Percentiles rank a stretch among this genome's conserved stretches.
Evolutionary conservation across 2,797 vertebrate genomes (phyloP).

Genomic region (Rhynchotus rufescens): DNA sequence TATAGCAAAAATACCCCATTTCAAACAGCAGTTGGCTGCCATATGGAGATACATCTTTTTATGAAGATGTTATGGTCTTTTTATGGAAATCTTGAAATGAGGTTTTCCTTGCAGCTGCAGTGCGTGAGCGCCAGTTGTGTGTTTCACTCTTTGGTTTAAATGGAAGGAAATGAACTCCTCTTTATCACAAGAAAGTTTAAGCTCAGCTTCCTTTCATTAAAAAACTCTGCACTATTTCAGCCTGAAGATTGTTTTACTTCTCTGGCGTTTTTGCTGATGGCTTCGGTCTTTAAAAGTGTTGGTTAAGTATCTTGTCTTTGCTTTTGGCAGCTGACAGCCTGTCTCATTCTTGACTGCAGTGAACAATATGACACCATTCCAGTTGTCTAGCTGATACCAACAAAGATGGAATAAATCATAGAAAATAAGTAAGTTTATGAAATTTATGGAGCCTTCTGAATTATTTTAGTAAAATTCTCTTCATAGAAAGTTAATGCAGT

Average conservation of each 20-base stretch:
- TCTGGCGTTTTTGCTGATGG: constrained; percentile 49
- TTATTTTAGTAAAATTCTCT: neutral
- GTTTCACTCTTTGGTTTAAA: neutral
- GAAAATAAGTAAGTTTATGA: neutral
- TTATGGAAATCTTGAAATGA: neutral
- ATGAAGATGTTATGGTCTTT: neutral
- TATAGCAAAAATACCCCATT: neutral
- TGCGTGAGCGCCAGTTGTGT: neutral
- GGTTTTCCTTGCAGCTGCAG: neutral
- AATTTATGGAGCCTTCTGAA: constrained; percentile 21
- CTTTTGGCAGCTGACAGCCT: constrained; percentile 23
- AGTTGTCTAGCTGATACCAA: constrained; percentile 22
- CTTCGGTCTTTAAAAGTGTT: constrained; percentile 34
- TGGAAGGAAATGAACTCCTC: neutral
- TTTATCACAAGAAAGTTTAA: neutral
- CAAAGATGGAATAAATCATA: neutral
- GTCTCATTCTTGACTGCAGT: constrained; percentile 21
- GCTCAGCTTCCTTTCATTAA: neutral
- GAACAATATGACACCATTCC: constrained; percentile 19
- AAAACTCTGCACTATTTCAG: constrained; percentile 10
- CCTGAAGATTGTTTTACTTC: constrained; percentile 2
- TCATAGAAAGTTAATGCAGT: constrained; percentile 31
- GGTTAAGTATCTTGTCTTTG: constrained; percentile 3
- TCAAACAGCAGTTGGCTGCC: neutral
- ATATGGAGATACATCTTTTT: neutral